phyloP scores from a whole-genome alignment of 2,797 vertebrate genomes.

The Falco peregrinus region DNA sequence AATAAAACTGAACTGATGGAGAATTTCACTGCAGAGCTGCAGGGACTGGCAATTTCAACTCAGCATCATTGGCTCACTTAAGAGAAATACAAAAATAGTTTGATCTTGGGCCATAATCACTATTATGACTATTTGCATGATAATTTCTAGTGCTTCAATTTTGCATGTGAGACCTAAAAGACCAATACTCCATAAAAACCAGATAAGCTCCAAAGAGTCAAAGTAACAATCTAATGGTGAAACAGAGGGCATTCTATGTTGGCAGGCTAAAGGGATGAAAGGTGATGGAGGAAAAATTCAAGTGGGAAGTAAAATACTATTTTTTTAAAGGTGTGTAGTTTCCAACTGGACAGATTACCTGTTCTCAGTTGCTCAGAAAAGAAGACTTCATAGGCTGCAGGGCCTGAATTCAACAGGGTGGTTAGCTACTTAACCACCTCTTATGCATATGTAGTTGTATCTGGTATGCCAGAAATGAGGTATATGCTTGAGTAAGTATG shows the following conservation, averaged over 20 bases:
- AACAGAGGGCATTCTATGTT: not conserved
- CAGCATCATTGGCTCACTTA: not conserved
- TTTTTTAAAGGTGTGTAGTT: not conserved
- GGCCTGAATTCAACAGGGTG: not conserved
- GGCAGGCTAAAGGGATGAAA: not conserved
- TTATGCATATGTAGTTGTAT: not conserved
- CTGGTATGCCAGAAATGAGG: not conserved
- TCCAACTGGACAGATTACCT: not conserved
- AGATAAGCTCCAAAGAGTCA: not conserved
- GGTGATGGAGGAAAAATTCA: not conserved
- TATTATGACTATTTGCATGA: not conserved
- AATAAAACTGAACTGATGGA: not conserved
- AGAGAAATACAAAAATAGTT: not conserved
- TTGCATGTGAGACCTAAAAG: not conserved
- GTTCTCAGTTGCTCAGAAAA: not conserved
- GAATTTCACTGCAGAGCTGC: not conserved
- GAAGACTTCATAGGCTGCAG: not conserved
- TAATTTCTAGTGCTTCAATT: not conserved
- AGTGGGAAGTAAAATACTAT: not conserved
- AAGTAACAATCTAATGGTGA: not conserved
- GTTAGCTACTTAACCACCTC: not conserved
- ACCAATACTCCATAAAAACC: not conserved
- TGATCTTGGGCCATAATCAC: not conserved
- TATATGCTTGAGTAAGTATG: constrained; percentile 5
- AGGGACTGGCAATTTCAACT: not conserved